Base-by-base conservation (phyloP, 1,140 invertebrate genomes). In the Drosophila tristis region DNA sequence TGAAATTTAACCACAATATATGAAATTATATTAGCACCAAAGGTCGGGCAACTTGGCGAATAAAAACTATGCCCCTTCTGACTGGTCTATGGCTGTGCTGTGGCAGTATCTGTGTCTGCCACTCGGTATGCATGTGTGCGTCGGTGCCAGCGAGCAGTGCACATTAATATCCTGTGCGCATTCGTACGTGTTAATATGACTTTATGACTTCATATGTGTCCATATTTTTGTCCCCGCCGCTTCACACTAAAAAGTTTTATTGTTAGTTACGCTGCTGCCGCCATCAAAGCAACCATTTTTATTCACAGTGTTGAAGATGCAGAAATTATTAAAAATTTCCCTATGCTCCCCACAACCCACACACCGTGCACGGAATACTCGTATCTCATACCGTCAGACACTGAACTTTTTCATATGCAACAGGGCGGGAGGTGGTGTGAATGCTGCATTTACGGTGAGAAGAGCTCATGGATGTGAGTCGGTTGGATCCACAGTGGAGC, bases 171-270 rank as follows among this genome's bases (percentile, higher is more conserved):
- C 85, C 85, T 89, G 80, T 89, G 85, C 85, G 86, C 82, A 90
- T 84, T 89, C 85, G 85, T 90, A 89, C 85, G 85, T 89, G 85
- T 89, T 89, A 89, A 89, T 89, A 90, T 89, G 85, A 89, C 85
- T 89, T 89, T 89, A 89, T 89, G 85, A 89, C 85, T 89, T 89
- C 80, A 90, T 89, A 90, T 89, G 84, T 87, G 82, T 87, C 82
- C 82, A 86, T 86, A 86, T 87, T 86, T 86, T 82, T 86, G 79
- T 89, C 84, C 59, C 76, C 74, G 70, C 78, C 65, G 81, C 78
- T 87, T 87, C 82, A 78, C 75, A 82, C 78, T 86, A 82, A 87
- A 87, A 87, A 87, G 72, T 87, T 87, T 82, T 87, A 87, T 87
- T 87, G 79, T 82, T 87, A 87, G 82, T 89, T 87, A 89, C 84